Evolutionary conservation across 2,113 vertebrate species (phyloP).

Genomic region (Nibea coibor): DNA sequence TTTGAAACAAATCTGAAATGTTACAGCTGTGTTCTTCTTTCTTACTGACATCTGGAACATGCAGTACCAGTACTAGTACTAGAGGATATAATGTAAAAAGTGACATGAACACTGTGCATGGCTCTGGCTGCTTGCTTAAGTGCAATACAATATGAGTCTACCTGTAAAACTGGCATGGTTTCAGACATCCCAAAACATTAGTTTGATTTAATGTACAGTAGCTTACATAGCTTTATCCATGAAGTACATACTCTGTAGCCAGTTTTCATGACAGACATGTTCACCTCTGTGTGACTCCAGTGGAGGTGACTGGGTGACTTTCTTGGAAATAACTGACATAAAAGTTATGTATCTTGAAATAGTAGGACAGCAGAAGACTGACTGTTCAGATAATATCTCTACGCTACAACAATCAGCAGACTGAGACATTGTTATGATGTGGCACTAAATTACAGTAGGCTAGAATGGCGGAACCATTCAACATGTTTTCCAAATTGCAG

Average conservation of each 20-base stretch:
- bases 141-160: background rate
- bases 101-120: background rate
- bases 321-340: background rate
- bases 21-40: background rate
- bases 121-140: background rate
- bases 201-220: no score
- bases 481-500: background rate
- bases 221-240: no score
- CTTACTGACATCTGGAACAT: background rate
- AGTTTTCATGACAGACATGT: background rate
- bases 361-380: background rate
- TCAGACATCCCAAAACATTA: background rate
- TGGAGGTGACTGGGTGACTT: background rate
- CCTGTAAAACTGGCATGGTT: background rate
- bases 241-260: background rate
- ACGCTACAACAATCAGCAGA: background rate
- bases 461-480: background rate
- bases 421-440: background rate
- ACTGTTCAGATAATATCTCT: background rate
- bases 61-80: background rate
- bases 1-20: background rate
- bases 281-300: background rate
- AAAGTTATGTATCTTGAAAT: background rate
- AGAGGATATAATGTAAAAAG: background rate
- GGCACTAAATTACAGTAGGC: background rate